Conservation (phyloP, 2,888 invertebrate species). For the Abscondita cerata region DNA sequence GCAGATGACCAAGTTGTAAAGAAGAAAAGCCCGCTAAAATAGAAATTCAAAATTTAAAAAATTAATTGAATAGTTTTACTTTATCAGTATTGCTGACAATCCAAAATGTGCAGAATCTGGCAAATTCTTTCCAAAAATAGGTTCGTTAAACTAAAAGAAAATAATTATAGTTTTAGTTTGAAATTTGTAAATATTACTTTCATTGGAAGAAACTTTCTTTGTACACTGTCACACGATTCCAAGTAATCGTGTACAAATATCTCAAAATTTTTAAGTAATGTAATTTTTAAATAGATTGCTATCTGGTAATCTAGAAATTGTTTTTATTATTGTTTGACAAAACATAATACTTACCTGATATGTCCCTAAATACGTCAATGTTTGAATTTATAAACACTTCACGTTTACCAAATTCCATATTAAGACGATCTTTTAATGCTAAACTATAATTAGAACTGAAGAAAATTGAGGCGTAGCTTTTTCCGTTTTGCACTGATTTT, state of each 20-base stretch:
- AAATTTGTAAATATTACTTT: too few species aligned
- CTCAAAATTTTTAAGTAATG: neutral
- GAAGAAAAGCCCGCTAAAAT: neutral
- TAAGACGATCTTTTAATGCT: conserved; percentile 64
- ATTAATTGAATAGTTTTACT: neutral
- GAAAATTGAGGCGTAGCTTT: conserved; percentile 78
- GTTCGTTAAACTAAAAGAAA: conserved; percentile 9
- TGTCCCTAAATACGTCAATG: conserved; percentile 77
- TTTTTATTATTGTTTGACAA: too few species aligned
- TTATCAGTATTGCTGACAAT: neutral
- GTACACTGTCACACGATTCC: neutral
- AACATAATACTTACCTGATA: conserved; percentile 83
- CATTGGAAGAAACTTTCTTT: neutral
- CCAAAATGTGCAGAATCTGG: conserved; percentile 3
- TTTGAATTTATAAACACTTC: conserved; percentile 68
- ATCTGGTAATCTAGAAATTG: neutral
- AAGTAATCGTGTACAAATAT: neutral
- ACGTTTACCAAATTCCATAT: conserved; percentile 64
- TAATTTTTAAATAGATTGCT: neutral
- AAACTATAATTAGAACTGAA: conserved; percentile 80
- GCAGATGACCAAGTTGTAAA: neutral
- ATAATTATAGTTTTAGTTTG: too few species aligned
- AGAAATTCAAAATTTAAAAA: too few species aligned
- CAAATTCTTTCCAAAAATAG: neutral
- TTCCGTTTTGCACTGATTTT: conserved; percentile 71